phyloP scores from a whole-genome alignment of 2,797 vertebrate species.

The Poecilia velifera region DNA sequence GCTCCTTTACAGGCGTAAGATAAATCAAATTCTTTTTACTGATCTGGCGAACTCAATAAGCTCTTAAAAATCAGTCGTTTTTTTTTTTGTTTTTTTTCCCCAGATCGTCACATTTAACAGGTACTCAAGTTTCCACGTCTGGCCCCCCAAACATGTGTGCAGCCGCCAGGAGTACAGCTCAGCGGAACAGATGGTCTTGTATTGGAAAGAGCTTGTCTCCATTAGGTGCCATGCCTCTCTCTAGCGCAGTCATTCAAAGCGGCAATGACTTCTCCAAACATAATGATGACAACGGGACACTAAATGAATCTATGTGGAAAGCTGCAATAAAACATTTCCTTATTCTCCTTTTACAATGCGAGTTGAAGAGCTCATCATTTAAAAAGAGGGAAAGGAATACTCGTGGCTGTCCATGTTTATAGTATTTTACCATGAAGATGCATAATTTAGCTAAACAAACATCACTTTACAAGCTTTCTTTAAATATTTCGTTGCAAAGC shows the following conservation, averaged over 20 bases:
- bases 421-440: neutral
- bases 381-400: neutral
- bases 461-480: neutral
- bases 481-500: neutral
- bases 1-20: constrained; percentile 8
- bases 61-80: constrained; percentile 53
- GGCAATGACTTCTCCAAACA: constrained; percentile 52
- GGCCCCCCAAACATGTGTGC: constrained; percentile 66
- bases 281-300: constrained; percentile 26
- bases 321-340: constrained; percentile 16
- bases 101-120: constrained; percentile 38
- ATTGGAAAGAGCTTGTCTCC: constrained; percentile 80
- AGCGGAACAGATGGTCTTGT: constrained; percentile 75
- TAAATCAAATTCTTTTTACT: constrained; percentile 31
- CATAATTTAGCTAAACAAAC: neutral
- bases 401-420: neutral
- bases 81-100: constrained; percentile 10
- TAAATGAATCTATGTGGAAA: constrained; percentile 43
- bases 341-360: neutral
- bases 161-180: constrained; percentile 63
- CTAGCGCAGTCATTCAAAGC: constrained; percentile 57
- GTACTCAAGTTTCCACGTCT: constrained; percentile 58
- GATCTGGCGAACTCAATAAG: constrained; percentile 55
- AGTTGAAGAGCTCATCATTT: constrained; percentile 1
- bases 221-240: constrained; percentile 67